A percentile compares a stretch with the other conserved stretches of the same genome.
Conservation (phyloP, 2,113 vertebrate species). For the Gallinago media region DNA sequence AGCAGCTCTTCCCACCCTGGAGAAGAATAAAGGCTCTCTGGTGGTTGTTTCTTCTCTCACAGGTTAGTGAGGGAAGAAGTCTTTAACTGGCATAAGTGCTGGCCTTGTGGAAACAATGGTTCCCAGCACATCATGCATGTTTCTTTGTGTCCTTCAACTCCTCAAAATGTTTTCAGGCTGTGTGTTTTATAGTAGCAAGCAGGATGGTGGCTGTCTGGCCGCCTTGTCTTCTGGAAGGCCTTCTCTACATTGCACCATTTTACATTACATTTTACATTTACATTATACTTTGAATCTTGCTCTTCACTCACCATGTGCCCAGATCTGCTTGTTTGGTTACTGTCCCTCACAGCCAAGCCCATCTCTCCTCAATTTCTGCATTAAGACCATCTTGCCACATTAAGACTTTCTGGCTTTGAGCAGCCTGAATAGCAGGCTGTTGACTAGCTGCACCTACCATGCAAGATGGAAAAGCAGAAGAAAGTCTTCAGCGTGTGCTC, state of each 20-base stretch:
- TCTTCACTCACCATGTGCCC: background rate
- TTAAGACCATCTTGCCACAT: background rate
- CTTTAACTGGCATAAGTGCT: background rate
- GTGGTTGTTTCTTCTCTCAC: conserved; percentile 86
- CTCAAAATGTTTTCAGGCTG: background rate
- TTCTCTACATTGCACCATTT: background rate
- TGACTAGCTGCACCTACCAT: background rate
- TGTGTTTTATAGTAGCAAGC: background rate
- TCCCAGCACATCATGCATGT: background rate
- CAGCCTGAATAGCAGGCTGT: background rate
- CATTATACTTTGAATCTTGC: background rate
- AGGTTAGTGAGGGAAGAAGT: conserved; percentile 68
- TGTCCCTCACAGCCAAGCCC: background rate
- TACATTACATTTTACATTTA: background rate
- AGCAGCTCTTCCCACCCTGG: conserved; percentile 80
- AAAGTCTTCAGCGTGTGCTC: background rate
- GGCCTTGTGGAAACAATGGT: background rate
- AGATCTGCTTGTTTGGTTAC: background rate
- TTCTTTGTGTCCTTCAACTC: background rate
- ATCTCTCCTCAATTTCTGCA: background rate
- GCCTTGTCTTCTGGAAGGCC: background rate
- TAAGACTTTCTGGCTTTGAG: background rate
- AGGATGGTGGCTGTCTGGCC: background rate
- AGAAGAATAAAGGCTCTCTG: conserved; percentile 81
- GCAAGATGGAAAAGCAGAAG: background rate